Base-by-base conservation (phyloP, 2,888 invertebrate species). In the Zhengitettix transpicula region DNA sequence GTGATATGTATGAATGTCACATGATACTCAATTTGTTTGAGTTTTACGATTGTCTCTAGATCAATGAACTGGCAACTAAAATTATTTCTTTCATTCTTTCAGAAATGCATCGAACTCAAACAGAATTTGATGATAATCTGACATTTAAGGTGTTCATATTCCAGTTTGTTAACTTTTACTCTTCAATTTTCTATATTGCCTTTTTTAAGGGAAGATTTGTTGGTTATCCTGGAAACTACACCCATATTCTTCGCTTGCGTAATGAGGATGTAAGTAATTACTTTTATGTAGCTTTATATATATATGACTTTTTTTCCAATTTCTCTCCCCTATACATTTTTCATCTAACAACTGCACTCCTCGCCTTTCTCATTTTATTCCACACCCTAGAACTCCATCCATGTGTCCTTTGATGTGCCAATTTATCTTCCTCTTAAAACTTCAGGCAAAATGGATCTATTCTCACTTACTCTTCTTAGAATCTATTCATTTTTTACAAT, bases 91-190 rank as follows among this genome's bases (percentile, higher is more conserved):
- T 58, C 58, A 63, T 58, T 56, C 47, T 66, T 66, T 9, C 68
- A 72, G 72, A 73, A 66, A 73, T 73, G 73, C 73, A 74, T 64
- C 67, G 77, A 41, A 80, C 80, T 1, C 78, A 80, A 68, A 74
- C 75, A 15, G 79, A 80, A 62, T 81, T 79, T 67, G 80, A 81
- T 66, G 77, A 79, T 70, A 78, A 77, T 65, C 74, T 79, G 64
- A 80, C 80, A 40, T 74, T 81, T 69, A 81, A 81, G 70, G 75
- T 81, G 60, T 81, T 80, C 70, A 70, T 78, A 59, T 78, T 81
- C 66, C 79, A 81, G 69, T 81, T 81, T 68, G 77, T 80, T 69
- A 81, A 81, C 70, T 81, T 75, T 69, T 81, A 81, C 68, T 78
- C 79, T 3, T 79, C 80, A 51, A 75, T 81, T 61, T 75, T 81